phyloP scores from a whole-genome alignment of 2,113 vertebrate genomes.

The Rousettus leschenaultii region DNA sequence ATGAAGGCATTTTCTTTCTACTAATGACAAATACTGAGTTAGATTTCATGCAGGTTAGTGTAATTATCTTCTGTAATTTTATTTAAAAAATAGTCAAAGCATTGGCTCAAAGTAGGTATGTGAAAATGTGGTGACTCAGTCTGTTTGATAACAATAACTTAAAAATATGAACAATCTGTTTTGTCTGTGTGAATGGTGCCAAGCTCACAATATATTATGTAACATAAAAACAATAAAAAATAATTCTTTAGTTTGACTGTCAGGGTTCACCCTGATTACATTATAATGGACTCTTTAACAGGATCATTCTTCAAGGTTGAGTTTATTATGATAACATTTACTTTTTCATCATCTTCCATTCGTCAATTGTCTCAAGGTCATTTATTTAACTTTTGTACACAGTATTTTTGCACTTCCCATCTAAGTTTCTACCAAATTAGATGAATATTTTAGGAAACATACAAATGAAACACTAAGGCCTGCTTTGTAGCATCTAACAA shows the following conservation, averaged over 20 bases:
- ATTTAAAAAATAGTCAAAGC: neutral
- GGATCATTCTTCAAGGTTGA: neutral
- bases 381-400: neutral
- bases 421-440: neutral
- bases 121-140: neutral
- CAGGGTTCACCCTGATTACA: neutral
- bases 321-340: neutral
- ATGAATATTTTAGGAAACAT: neutral
- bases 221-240: neutral
- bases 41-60: neutral
- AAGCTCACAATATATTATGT: neutral
- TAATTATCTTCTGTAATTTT: constrained; percentile 18
- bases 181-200: neutral
- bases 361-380: neutral
- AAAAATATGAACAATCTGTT: neutral
- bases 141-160: neutral
- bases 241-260: neutral
- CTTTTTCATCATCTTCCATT: neutral
- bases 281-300: neutral
- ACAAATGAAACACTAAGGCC: neutral
- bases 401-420: neutral
- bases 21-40: constrained; percentile 2
- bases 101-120: neutral
- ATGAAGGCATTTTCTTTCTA: constrained; percentile 16
- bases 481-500: neutral